phyloP scores from a whole-genome alignment of 2,113 vertebrate genomes.

The Trogon surrucura region DNA sequence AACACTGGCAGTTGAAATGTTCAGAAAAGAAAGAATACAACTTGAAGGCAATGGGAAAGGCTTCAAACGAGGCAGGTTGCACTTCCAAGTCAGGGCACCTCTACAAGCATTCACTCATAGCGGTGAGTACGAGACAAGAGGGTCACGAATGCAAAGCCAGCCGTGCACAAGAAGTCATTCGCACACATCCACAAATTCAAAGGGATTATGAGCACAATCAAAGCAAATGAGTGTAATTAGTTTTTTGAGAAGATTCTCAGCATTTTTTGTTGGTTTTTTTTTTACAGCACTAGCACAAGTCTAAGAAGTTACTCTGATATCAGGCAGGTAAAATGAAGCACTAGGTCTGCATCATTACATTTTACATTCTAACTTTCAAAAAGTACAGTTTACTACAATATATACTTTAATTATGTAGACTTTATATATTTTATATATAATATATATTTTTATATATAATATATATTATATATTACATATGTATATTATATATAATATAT shows the following conservation, averaged over 20 bases:
- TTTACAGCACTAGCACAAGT: not conserved
- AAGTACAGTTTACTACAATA: not conserved
- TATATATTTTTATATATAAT: no score
- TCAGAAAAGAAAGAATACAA: not conserved
- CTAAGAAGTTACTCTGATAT: not conserved
- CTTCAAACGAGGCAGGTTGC: not conserved
- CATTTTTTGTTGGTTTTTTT: not conserved
- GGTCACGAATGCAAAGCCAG: not conserved
- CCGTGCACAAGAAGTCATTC: not conserved
- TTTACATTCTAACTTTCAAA: conserved; percentile 8
- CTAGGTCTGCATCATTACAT: not conserved
- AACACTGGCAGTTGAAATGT: not conserved
- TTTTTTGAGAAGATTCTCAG: not conserved
- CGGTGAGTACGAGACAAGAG: not conserved
- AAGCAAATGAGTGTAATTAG: not conserved
- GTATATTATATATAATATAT: no score
- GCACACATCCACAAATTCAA: not conserved
- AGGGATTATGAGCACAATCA: not conserved
- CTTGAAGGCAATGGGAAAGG: not conserved
- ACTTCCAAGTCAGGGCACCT: not conserved
- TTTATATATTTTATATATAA: no score
- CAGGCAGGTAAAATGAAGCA: not conserved
- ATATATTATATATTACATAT: no score
- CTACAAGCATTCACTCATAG: not conserved
- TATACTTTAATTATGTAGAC: not conserved